Conservation (phyloP, 2,888 invertebrate genomes). For the Tiliacea aurago region DNA sequence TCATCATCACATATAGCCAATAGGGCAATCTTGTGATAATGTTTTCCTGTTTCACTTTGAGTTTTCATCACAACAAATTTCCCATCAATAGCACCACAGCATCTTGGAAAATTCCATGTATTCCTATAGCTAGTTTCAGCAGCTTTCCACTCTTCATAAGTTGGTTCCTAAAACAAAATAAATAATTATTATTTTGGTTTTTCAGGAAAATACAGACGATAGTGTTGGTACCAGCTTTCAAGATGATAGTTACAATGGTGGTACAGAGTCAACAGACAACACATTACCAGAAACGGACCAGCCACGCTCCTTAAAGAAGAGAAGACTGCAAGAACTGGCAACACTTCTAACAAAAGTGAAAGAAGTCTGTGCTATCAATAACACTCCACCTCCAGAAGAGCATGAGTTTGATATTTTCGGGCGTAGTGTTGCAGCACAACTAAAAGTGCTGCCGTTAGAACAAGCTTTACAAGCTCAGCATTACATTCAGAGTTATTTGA, state of each 20-base stretch:
- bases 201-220: constrained; percentile 25
- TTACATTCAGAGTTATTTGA: constrained; percentile 56
- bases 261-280: constrained; percentile 10
- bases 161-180: constrained; percentile 23
- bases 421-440: constrained; percentile 50
- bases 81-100: constrained; percentile 35
- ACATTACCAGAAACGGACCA: constrained; percentile 9
- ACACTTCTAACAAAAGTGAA: constrained; percentile 40
- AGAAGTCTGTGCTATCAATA: constrained; percentile 22
- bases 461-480: constrained; percentile 53
- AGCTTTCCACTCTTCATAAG: constrained; percentile 17
- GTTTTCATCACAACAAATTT: constrained; percentile 22
- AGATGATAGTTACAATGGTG: constrained; percentile 25
- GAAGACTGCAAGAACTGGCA: constrained; percentile 33
- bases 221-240: constrained; percentile 13
- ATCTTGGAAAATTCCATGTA: constrained; percentile 25
- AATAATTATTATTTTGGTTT: neutral
- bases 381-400: constrained; percentile 24
- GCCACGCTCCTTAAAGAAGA: constrained; percentile 25
- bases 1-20: constrained; percentile 32
- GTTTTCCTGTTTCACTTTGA: constrained; percentile 4
- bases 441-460: constrained; percentile 44
- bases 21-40: constrained; percentile 18
- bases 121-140: constrained; percentile 14
- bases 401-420: constrained; percentile 58